Conservation (phyloP, 2,113 vertebrate genomes). For the Miniopterus natalensis region DNA sequence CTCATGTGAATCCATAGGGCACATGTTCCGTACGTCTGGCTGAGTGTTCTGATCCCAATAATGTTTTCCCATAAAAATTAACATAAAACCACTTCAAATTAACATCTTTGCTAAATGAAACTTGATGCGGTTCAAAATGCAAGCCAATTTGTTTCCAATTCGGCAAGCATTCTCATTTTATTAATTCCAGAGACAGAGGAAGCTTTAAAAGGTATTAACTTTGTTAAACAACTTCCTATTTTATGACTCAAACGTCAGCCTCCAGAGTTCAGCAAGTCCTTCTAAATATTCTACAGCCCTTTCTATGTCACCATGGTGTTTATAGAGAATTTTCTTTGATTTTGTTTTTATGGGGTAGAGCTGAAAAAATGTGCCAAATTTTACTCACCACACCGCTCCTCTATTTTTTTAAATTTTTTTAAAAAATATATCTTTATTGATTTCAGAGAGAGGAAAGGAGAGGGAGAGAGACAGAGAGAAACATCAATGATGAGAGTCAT, state of each 20-base stretch:
- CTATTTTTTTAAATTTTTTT: background rate
- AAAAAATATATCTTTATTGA: too few species aligned
- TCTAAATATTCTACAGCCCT: slow-evolving; percentile 68
- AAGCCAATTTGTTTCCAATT: slow-evolving; percentile 79
- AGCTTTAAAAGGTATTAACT: slow-evolving; percentile 82
- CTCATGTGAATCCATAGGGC: background rate
- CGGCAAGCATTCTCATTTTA: slow-evolving; percentile 74
- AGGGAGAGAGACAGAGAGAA: too few species aligned
- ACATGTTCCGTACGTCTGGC: background rate
- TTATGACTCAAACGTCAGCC: slow-evolving; percentile 83
- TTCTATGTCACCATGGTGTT: slow-evolving; percentile 62
- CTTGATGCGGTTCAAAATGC: slow-evolving; percentile 70
- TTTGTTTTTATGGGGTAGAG: background rate
- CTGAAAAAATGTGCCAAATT: slow-evolving; percentile 31
- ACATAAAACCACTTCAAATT: slow-evolving; percentile 75
- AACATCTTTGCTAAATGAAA: slow-evolving; percentile 83
- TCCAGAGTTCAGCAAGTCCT: slow-evolving; percentile 80
- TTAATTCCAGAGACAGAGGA: slow-evolving; percentile 79
- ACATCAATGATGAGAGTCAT: too few species aligned
- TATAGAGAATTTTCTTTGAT: slow-evolving; percentile 47
- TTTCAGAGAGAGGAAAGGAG: too few species aligned
- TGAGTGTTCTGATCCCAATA: slow-evolving; percentile 37
- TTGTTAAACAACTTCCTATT: slow-evolving; percentile 84
- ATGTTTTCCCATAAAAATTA: slow-evolving; percentile 68
- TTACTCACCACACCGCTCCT: background rate